phyloP scores from a whole-genome alignment of 2,797 vertebrate genomes.

The Monodelphis domestica region DNA sequence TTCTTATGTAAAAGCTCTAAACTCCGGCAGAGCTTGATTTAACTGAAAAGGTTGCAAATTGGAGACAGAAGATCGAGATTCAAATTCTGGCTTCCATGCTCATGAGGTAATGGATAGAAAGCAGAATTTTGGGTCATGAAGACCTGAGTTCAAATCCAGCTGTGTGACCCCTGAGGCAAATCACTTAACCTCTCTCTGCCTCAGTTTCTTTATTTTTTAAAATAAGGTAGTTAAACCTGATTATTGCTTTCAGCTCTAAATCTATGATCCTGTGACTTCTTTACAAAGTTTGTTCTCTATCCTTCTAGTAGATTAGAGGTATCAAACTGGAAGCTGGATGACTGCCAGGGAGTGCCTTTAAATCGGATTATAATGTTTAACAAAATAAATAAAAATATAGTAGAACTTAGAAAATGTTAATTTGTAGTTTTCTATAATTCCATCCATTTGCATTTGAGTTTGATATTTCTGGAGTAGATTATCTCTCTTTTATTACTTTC shows the following conservation, averaged over 20 bases:
- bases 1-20: background rate
- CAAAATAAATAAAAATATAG: background rate
- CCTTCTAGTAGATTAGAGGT: background rate
- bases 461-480: constrained; percentile 66
- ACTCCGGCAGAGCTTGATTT: background rate
- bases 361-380: background rate
- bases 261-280: background rate
- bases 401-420: background rate
- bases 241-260: background rate
- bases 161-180: background rate
- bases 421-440: background rate
- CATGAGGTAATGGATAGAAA: background rate
- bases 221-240: background rate
- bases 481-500: background rate
- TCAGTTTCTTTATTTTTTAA: background rate
- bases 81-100: background rate
- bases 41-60: background rate
- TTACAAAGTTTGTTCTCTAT: background rate
- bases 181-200: background rate
- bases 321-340: background rate
- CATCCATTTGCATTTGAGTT: background rate
- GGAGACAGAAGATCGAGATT: background rate
- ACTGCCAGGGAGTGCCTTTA: background rate
- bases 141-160: background rate
- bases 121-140: background rate